Base-by-base conservation (phyloP, 2,888 invertebrate genomes). In the Agelastica alni region DNA sequence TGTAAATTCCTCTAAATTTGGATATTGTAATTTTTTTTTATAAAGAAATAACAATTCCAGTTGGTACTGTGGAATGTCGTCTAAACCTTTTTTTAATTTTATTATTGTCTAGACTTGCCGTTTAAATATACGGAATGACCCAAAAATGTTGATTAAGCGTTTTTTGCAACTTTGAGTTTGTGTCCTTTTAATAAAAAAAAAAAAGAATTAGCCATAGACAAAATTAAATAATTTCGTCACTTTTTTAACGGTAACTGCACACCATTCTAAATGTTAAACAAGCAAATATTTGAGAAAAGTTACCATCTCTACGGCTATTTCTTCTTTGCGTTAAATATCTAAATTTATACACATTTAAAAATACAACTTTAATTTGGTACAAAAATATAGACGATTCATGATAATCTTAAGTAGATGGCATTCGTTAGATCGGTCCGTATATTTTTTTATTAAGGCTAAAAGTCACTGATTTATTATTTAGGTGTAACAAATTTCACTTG, bases 51-150 rank as follows among this genome's bases (percentile, higher is more conserved):
- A 43, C 37, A 22, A 44, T 51, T 46, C 18, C 44, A 34, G 41
- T 31, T 39, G 2, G 42, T 51, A 45, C 56, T 63, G 64, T 63
- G 65, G 65, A 65, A 64, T 64, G 62, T 65, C 49, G 61, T 61
- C 64, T 59, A 65, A 62, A 63, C 51, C 13, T 55, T 45, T 43
- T 39, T 41, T 26, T 45, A 31, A 20, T 36, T 36, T 44, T 44
- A 42, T 62, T 63, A 63, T 62, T 62, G 63, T 64, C 62, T 61
- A 62, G 61, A 62, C 60, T 53, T 52, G 51, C 44, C 42, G 34
- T 39, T 41, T 18, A 32, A 32, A 41, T 37, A 37, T 22, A 47
- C 37, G 3, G 37, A 39, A 39, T 39, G 10, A 4, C 10, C 6
- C 37, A 20, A 18, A 39, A 10, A 39, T 20, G 6, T 39, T 9